Evolutionary conservation across 2,888 invertebrate genomes (phyloP).

Genomic region (Holacanthella duospinosa): DNA sequence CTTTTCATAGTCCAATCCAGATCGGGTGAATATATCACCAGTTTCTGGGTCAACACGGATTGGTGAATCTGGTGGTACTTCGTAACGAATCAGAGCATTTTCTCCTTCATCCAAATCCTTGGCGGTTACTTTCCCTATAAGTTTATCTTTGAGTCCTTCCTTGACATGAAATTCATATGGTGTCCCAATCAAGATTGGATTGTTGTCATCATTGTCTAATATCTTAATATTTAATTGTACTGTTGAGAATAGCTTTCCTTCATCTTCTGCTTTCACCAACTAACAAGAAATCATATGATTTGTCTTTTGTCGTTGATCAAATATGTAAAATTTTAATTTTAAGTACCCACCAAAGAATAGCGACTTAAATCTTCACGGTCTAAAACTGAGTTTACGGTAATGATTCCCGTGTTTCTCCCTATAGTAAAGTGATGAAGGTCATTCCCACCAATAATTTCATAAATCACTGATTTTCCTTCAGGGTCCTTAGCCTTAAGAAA

Average conservation of each 20-base stretch:
- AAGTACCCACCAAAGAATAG: constrained; percentile 63
- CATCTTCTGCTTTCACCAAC: constrained; percentile 75
- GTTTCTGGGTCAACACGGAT: constrained; percentile 67
- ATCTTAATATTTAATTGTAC: constrained; percentile 79
- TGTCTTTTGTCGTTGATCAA: background rate
- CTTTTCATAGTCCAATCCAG: constrained; percentile 68
- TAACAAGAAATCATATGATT: constrained; percentile 39
- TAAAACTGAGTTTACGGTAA: constrained; percentile 70
- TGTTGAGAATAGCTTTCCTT: constrained; percentile 67
- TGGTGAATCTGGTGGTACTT: constrained; percentile 64
- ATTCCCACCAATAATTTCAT: constrained; percentile 77
- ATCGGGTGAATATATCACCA: constrained; percentile 59
- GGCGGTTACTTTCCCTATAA: constrained; percentile 71
- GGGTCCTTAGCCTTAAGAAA: constrained; percentile 31
- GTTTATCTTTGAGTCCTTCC: constrained; percentile 40
- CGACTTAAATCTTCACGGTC: constrained; percentile 81
- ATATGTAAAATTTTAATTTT: constrained; percentile 6
- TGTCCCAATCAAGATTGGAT: constrained; percentile 6
- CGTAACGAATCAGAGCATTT: constrained; percentile 71
- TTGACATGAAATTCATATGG: constrained; percentile 61
- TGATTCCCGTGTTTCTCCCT: constrained; percentile 74
- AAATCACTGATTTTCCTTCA: constrained; percentile 56
- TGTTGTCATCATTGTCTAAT: constrained; percentile 79
- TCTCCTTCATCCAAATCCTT: constrained; percentile 75
- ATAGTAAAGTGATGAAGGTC: constrained; percentile 79